phyloP scores from a whole-genome alignment of 1,140 invertebrate genomes.

The Pseudomyrmex pallidus region DNA sequence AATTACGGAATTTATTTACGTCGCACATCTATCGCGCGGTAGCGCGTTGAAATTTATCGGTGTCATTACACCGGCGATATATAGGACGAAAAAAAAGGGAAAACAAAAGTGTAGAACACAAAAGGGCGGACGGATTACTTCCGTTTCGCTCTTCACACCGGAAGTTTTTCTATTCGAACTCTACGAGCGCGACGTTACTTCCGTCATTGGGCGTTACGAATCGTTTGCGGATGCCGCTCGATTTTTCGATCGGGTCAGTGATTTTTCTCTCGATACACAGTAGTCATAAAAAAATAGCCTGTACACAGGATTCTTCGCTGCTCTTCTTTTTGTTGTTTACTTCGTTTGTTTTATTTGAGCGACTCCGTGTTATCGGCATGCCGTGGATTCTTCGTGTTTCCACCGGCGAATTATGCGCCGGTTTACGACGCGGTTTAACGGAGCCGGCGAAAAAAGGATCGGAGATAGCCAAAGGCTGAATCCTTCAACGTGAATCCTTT shows the following conservation, averaged over 20 bases:
- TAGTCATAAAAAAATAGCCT: not conserved
- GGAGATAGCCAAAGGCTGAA: conserved; percentile 58
- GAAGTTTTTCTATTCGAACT: conserved; percentile 77
- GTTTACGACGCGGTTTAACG: conserved; percentile 19
- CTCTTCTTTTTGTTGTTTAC: not conserved
- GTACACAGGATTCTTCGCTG: not conserved
- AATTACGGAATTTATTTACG: conserved; percentile 6
- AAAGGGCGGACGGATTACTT: conserved; percentile 69
- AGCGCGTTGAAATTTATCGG: conserved; percentile 63
- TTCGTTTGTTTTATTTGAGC: too few relatives aligned
- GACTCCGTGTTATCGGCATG: not conserved
- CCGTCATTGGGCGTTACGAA: conserved; percentile 72
- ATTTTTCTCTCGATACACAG: not conserved
- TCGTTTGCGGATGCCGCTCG: conserved; percentile 40
- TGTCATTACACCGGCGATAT: not conserved
- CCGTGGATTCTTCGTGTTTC: conserved; percentile 23
- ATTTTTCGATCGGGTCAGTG: conserved; percentile 10
- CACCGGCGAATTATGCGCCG: not conserved
- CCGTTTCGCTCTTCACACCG: conserved; percentile 69
- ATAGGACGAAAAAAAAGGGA: conserved; percentile 8
- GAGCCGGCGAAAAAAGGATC: conserved; percentile 44
- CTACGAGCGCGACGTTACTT: conserved; percentile 75
- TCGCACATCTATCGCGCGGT: not conserved
- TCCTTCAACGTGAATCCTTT: conserved; percentile 13
- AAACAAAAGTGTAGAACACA: conserved; percentile 33